phyloP scores from a whole-genome alignment of 2,113 vertebrate genomes.

The Ginglymostoma cirratum region DNA sequence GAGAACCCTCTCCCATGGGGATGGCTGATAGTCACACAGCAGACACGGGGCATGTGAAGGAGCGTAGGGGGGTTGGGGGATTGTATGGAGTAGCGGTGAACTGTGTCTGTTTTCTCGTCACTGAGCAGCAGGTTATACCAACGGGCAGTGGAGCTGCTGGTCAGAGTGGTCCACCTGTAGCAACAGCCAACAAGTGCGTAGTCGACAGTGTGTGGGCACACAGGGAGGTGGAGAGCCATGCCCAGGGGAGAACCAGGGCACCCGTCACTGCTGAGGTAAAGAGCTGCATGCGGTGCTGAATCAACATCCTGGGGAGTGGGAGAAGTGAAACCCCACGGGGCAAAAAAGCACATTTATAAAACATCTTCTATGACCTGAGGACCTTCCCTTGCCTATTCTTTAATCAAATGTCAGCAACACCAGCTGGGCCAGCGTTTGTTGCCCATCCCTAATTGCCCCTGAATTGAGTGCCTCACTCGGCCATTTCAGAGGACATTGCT shows the following conservation, averaged over 20 bases:
- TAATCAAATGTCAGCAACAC: too few species aligned
- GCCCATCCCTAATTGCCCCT: too few species aligned
- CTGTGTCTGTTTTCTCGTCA: not conserved
- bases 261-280: slow-evolving; percentile 52
- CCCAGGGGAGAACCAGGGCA: slow-evolving; percentile 51
- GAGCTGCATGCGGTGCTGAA: not conserved
- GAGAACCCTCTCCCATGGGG: not conserved
- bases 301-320: too few species aligned
- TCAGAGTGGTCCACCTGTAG: slow-evolving; percentile 54
- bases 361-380: too few species aligned
- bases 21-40: too few species aligned
- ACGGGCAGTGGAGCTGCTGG: slow-evolving; percentile 71
- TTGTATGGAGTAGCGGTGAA: not conserved
- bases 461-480: too few species aligned
- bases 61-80: not conserved
- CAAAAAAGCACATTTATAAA: too few species aligned
- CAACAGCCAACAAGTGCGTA: slow-evolving; percentile 48
- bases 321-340: too few species aligned
- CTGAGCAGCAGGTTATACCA: slow-evolving; percentile 40
- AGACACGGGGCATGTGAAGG: too few species aligned
- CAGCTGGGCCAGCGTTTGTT: too few species aligned
- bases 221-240: slow-evolving; percentile 48
- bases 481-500: too few species aligned
- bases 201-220: slow-evolving; percentile 49
- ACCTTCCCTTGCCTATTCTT: too few species aligned